A percentile compares a stretch with the other conserved stretches of the same genome.
Conservation (phyloP, 2,888 invertebrate species). For the Sphaeridia pumilis region DNA sequence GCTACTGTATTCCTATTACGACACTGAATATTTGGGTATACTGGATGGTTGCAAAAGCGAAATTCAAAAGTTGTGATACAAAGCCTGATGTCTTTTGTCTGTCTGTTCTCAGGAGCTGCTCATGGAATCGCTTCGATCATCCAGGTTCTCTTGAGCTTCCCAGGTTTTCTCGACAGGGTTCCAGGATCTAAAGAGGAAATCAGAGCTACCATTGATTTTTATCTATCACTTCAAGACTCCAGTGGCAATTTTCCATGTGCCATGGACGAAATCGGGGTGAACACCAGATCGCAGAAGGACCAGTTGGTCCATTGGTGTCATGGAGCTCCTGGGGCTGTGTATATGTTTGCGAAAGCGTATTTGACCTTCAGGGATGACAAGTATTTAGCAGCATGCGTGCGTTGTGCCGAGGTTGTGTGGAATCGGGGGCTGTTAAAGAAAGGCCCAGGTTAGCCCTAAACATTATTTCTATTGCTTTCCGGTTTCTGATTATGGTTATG, state of each 20-base stretch:
- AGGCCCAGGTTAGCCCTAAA: constrained; percentile 52
- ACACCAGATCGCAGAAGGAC: constrained; percentile 41
- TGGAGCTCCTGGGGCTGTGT: constrained; percentile 50
- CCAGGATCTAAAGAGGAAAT: constrained; percentile 49
- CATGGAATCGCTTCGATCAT: constrained; percentile 55
- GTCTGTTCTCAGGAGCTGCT: constrained; percentile 43
- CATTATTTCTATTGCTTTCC: not conserved
- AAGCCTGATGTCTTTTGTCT: not conserved
- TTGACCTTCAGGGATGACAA: constrained; percentile 58
- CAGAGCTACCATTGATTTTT: constrained; percentile 52
- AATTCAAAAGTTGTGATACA: not conserved
- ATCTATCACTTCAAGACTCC: constrained; percentile 53
- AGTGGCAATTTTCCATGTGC: constrained; percentile 67
- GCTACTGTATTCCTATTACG: constrained; percentile 66
- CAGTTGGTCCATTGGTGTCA: constrained; percentile 61
- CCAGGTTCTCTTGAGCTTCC: constrained; percentile 51
- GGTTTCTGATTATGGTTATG: not conserved
- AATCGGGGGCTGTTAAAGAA: constrained; percentile 66
- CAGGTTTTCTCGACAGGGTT: constrained; percentile 48
- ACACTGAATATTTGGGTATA: constrained; percentile 59
- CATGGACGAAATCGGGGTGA: constrained; percentile 51
- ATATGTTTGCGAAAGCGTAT: constrained; percentile 69
- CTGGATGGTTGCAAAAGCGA: constrained; percentile 31
- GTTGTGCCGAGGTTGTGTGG: constrained; percentile 69
- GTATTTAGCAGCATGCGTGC: constrained; percentile 56